These are phyloP conservation scores for Euthynnus affinis DNA, from an alignment of 2,797 vertebrate species.

Conservation along the genomic window DNA sequence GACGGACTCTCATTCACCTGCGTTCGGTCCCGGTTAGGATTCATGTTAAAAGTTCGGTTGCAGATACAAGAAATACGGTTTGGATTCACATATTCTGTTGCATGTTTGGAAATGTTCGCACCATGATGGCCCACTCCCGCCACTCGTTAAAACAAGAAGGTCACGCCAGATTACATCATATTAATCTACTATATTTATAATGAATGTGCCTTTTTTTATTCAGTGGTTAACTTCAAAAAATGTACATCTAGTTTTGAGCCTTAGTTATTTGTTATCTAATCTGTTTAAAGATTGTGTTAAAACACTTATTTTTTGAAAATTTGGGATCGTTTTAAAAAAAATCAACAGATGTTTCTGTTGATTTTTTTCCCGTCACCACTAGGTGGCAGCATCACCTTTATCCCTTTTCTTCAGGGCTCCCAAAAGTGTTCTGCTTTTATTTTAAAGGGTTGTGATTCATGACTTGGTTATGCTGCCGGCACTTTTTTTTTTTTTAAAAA, in stretches of 20 bases:
- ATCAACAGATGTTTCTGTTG: slow-evolving; percentile 23
- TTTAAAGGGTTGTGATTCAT: slow-evolving; percentile 52
- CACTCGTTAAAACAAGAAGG: slow-evolving; percentile 5
- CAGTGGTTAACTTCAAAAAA: background rate
- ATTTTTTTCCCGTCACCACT: slow-evolving; percentile 37
- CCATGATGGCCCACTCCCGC: background rate
- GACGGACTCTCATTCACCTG: background rate
- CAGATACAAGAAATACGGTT: background rate
- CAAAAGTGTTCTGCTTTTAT: slow-evolving; percentile 26
- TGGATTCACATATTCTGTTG: background rate
- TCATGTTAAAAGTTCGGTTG: background rate
- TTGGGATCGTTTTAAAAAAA: slow-evolving; percentile 23
- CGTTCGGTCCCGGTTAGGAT: background rate
- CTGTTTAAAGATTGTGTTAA: slow-evolving; percentile 39
- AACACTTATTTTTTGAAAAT: slow-evolving; percentile 5
- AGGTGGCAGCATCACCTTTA: slow-evolving; percentile 57
- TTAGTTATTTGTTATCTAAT: slow-evolving; percentile 24
- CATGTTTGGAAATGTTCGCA: background rate
- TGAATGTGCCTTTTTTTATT: slow-evolving; percentile 39
- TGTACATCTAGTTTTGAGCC: background rate
- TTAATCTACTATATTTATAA: slow-evolving; percentile 14
- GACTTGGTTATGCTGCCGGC: background rate
- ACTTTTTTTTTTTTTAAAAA: too few relatives aligned
- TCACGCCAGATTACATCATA: background rate
- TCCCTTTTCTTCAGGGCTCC: slow-evolving; percentile 19